These are phyloP conservation scores for Odobenus rosmarus DNA, from an alignment of 2,113 vertebrate genomes.

Conservation along the genomic window DNA sequence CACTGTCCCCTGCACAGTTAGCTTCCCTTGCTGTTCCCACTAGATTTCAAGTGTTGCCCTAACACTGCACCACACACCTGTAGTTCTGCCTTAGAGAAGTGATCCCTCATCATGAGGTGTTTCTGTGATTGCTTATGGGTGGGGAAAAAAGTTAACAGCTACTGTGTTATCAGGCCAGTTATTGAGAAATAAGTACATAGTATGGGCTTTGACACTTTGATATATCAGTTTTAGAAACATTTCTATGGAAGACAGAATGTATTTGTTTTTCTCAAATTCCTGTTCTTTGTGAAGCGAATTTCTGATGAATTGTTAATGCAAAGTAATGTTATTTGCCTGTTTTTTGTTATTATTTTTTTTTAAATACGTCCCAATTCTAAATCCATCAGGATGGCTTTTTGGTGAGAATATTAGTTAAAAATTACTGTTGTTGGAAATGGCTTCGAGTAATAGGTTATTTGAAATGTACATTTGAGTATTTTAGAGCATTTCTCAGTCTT, in stretches of 20 bases:
- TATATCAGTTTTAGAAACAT: not conserved
- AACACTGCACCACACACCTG: not conserved
- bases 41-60: not conserved
- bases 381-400: not conserved
- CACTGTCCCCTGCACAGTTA: accelerated
- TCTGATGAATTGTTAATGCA: not conserved
- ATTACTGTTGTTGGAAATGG: not conserved
- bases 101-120: not conserved
- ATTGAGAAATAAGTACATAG: not conserved
- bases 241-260: not conserved
- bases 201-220: not conserved
- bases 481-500: not conserved
- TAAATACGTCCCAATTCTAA: not conserved
- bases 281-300: not conserved
- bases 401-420: not conserved
- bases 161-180: not conserved
- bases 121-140: not conserved
- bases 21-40: not conserved
- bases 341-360: not conserved
- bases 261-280: not conserved
- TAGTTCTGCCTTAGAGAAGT: not conserved
- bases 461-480: not conserved
- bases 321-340: not conserved
- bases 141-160: not conserved
- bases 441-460: not conserved